phyloP scores from a whole-genome alignment of 2,888 invertebrate species.

The Brenthis hecate region DNA sequence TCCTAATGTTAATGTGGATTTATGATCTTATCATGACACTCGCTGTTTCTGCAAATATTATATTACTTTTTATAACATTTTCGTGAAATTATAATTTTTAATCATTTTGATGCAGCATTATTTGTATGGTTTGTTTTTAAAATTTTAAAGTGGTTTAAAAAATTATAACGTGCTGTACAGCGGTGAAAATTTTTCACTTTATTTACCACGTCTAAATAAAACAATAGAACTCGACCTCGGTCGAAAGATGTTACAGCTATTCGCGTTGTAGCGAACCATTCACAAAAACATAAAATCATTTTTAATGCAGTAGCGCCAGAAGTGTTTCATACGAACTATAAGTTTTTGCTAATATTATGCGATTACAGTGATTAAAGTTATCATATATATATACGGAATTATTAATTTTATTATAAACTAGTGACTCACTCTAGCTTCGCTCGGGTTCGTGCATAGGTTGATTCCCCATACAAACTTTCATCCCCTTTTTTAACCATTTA shows the following conservation, averaged over 20 bases:
- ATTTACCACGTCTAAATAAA: conserved; percentile 28
- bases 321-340: conserved; percentile 22
- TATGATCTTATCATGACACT: conserved; percentile 1
- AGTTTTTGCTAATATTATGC: conserved; percentile 12
- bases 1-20: conserved; percentile 16
- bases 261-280: conserved; percentile 32
- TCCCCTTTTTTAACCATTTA: too few species aligned
- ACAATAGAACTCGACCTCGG: conserved; percentile 36
- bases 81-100: background rate
- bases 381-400: background rate
- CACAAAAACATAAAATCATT: conserved; percentile 35
- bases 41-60: background rate
- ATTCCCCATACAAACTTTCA: too few species aligned
- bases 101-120: too few species aligned
- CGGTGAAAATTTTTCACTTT: conserved; percentile 9
- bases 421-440: too few species aligned
- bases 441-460: too few species aligned
- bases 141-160: conserved; percentile 1
- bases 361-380: background rate
- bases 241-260: conserved; percentile 31
- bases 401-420: too few species aligned
- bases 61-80: background rate
- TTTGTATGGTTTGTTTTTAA: background rate
- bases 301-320: conserved; percentile 33
- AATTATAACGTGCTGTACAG: conserved; percentile 6